Base-by-base conservation (phyloP, 2,888 invertebrate genomes). In the Ornithoptera priamus region DNA sequence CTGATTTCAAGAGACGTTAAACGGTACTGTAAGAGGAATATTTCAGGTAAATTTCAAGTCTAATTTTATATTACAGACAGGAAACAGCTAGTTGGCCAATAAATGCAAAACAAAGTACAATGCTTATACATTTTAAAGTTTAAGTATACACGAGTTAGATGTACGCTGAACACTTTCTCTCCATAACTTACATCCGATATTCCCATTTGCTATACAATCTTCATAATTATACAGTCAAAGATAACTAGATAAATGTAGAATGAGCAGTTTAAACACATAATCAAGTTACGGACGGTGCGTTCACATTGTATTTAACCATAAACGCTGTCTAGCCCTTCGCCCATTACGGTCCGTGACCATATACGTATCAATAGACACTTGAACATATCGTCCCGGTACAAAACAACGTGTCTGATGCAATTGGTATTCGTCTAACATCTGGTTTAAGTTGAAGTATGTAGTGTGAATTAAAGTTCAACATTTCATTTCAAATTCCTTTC, bases 301-400 rank as follows among this genome's bases (percentile, higher is more conserved):
- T 61, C 64, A 66, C 66, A 62, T 65, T 69, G 66, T 66, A 58
- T 66, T 22, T 50, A 57, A 42, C 72, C 76, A 67, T 75, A 74
- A 72, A 72, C 63, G 75, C 68, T 61, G 62, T 72, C 72, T 70
- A 73, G 74, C 76, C 76, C 76, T 75, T 73, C 65, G 67, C 70
- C 67, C 7, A 57, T 67, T 67, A 67, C 30, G 62, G 70, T 36
- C 63, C n/a, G 57, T 24, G 22, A 2, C 70, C 70, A 67, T 70
- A 67, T 70, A 57, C 42, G 70, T 67, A 64, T 70, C 60, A 70
- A 70, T 70, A 70, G 70, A 58, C 63, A 60, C 67, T 64, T 67
- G 63, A 64, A 70, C 60, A 67, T 67, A 63, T 70, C 64, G 53
- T 57, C 50, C 46, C 62, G 62, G 53, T 63, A 59, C 56, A 42